Conservation (phyloP, 1,140 invertebrate genomes). For the Paralvinella palmiformis region DNA sequence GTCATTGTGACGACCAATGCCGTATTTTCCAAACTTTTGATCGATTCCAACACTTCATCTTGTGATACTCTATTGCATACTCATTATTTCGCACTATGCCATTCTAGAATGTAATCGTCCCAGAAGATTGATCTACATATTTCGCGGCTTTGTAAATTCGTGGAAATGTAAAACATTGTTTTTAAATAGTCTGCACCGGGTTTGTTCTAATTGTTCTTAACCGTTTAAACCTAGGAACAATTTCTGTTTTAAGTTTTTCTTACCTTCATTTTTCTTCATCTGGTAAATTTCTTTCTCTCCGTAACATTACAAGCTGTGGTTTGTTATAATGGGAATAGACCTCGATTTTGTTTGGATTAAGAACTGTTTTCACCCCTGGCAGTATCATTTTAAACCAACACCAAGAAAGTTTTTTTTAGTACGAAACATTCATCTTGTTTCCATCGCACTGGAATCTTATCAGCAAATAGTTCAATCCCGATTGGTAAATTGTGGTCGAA, state of each 20-base stretch:
- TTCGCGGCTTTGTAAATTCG: background rate
- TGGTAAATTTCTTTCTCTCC: no score
- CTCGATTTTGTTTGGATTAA: background rate
- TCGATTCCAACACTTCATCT: background rate
- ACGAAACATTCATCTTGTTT: slow-evolving; percentile 13
- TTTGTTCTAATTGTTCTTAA: background rate
- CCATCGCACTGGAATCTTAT: slow-evolving; percentile 10
- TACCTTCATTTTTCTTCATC: background rate
- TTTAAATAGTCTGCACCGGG: background rate
- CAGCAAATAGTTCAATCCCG: slow-evolving; percentile 15
- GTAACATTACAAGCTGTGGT: background rate
- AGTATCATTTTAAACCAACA: background rate
- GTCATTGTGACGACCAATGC: background rate
- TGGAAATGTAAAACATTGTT: background rate
- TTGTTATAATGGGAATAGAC: background rate
- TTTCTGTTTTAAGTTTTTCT: background rate
- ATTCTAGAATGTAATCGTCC: background rate
- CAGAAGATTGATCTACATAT: background rate
- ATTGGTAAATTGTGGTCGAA: slow-evolving; percentile 12
- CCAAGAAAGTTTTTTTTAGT: slow-evolving; percentile 6
- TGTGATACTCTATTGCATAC: background rate
- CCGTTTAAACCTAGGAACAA: background rate
- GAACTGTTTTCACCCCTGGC: background rate
- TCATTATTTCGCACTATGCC: background rate
- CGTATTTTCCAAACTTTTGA: background rate